Conservation (phyloP, 2,797 vertebrate genomes). For the Oreochromis grahami region DNA sequence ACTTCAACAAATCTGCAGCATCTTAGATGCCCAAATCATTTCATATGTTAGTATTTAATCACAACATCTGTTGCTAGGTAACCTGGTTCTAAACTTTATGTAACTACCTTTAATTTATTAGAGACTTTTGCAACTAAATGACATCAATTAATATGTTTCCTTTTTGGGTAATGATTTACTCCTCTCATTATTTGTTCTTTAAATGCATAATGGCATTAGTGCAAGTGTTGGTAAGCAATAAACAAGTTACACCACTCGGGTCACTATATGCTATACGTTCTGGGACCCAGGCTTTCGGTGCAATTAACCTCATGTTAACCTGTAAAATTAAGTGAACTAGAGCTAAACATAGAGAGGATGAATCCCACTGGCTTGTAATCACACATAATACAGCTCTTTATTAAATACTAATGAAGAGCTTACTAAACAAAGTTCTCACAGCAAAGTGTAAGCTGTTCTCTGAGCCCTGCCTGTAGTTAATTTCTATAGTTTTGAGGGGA, state of each 20-base stretch:
- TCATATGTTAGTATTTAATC: neutral
- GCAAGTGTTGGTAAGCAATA: neutral
- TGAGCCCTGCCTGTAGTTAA: neutral
- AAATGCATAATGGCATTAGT: neutral
- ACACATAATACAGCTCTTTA: neutral
- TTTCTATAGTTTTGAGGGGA: neutral
- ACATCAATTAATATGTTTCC: neutral
- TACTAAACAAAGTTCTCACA: neutral
- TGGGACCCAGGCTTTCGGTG: constrained; percentile 3
- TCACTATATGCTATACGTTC: neutral
- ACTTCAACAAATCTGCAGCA: neutral
- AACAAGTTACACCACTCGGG: neutral
- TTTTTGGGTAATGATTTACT: neutral
- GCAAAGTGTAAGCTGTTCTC: neutral
- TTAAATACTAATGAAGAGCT: neutral
- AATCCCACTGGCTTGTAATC: neutral
- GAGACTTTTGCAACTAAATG: neutral
- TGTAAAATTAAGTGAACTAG: constrained; percentile 13
- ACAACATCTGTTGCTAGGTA: constrained; percentile 6
- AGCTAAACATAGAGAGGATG: neutral
- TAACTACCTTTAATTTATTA: neutral
- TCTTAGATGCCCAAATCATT: neutral
- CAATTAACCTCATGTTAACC: constrained; percentile 50
- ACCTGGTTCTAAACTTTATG: neutral
- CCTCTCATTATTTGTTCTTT: neutral